phyloP scores from a whole-genome alignment of 2,797 vertebrate species.

The Pangasius djambal region DNA sequence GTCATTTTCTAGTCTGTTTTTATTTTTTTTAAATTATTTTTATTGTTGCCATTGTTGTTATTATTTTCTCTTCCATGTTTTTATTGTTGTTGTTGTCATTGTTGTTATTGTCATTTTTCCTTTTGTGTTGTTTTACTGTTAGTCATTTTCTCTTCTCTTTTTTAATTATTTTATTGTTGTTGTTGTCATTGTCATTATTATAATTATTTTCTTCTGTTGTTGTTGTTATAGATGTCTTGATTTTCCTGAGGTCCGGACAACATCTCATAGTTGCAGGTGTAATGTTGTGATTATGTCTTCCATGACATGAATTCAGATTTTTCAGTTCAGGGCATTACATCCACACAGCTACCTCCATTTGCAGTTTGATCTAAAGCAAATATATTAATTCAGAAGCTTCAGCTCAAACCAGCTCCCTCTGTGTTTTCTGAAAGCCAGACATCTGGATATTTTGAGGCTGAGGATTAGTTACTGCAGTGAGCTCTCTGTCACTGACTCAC shows the following conservation, averaged over 20 bases:
- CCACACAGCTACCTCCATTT: background rate
- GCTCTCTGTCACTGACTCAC: constrained; percentile 26
- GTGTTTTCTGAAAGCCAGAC: constrained; percentile 26
- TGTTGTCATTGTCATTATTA: background rate
- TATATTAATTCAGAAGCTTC: background rate
- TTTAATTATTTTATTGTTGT: background rate
- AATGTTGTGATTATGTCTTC: background rate
- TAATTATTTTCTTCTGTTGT: background rate
- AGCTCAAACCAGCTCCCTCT: background rate
- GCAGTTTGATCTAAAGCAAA: background rate
- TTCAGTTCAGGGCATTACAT: background rate
- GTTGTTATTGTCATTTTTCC: background rate
- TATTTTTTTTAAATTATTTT: background rate
- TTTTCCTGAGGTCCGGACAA: background rate
- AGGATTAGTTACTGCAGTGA: constrained; percentile 45
- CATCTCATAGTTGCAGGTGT: background rate
- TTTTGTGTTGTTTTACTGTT: background rate
- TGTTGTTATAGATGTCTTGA: too few species aligned
- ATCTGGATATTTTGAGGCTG: constrained; percentile 20
- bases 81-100: background rate
- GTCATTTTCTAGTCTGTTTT: background rate
- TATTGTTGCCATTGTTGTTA: background rate
- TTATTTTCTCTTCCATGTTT: background rate
- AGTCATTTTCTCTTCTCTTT: too few species aligned
- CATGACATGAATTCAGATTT: background rate